Conservation (phyloP, 1,140 invertebrate genomes). For the Papilio aristodemus region DNA sequence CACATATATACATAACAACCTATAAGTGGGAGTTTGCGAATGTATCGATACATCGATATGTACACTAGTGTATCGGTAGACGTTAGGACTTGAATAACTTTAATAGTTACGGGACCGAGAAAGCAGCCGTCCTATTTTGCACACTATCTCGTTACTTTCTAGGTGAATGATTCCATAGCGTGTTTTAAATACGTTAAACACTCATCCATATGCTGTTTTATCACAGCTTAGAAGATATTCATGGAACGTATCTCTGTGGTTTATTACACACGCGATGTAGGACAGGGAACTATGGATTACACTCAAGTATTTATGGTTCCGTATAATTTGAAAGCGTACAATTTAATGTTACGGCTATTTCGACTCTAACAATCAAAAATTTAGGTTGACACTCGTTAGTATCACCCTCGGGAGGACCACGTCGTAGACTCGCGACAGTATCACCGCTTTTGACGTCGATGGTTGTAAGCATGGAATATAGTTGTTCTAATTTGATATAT, state of each 20-base stretch:
- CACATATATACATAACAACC: constrained; percentile 4
- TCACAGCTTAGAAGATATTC: constrained; percentile 31
- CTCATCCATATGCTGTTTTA: constrained; percentile 22
- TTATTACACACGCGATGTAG: constrained; percentile 32
- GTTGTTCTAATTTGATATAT: constrained; percentile 60
- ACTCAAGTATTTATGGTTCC: constrained; percentile 58
- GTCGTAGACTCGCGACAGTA: constrained; percentile 69
- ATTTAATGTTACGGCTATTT: constrained; percentile 59
- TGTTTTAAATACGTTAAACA: constrained; percentile 46
- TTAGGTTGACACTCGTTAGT: constrained; percentile 76
- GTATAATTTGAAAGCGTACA: constrained; percentile 56
- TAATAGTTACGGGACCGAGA: constrained; percentile 56
- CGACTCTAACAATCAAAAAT: constrained; percentile 75
- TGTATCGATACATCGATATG: constrained; percentile 18
- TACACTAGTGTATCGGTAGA: constrained; percentile 37
- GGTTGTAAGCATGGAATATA: constrained; percentile 42
- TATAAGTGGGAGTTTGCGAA: constrained; percentile 17
- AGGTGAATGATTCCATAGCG: constrained; percentile 62
- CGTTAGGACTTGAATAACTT: constrained; percentile 57
- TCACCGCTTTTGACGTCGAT: constrained; percentile 44
- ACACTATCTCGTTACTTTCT: constrained; percentile 64
- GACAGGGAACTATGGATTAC: constrained; percentile 63
- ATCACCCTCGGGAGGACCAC: constrained; percentile 64
- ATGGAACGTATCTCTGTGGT: constrained; percentile 36
- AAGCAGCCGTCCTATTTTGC: constrained; percentile 57